These are phyloP conservation scores for Helicoverpa assulta DNA, from an alignment of 2,888 invertebrate species.

Conservation along the genomic window DNA sequence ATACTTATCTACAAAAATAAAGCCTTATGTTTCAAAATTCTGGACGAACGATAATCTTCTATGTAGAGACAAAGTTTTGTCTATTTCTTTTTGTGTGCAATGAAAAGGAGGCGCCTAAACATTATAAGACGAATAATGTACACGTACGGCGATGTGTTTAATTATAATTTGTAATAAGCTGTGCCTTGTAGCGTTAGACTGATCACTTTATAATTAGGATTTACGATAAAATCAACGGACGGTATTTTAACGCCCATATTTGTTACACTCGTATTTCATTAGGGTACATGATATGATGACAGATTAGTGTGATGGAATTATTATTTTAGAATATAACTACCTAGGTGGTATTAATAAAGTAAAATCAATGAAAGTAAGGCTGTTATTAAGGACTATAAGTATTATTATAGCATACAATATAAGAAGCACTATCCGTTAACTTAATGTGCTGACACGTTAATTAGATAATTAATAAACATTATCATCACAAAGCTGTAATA, in stretches of 20 bases:
- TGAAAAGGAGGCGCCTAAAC: conserved; percentile 61
- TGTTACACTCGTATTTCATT: too few relatives aligned
- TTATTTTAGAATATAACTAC: too few relatives aligned
- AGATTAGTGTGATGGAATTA: too few relatives aligned
- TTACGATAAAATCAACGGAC: conserved; percentile 22
- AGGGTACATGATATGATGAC: too few relatives aligned
- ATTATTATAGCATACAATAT: conserved; percentile 43
- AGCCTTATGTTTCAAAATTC: not conserved
- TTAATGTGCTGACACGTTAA: conserved; percentile 30
- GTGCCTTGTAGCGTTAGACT: conserved; percentile 35
- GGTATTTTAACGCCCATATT: not conserved
- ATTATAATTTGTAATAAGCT: conserved; percentile 62
- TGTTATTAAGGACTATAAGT: conserved; percentile 40
- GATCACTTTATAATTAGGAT: conserved; percentile 50
- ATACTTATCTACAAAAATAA: not conserved
- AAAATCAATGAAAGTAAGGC: too few relatives aligned
- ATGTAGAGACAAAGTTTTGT: conserved; percentile 21
- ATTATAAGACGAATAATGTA: conserved; percentile 52
- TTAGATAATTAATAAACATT: conserved; percentile 11
- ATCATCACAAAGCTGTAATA: conserved; percentile 30
- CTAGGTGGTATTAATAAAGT: too few relatives aligned
- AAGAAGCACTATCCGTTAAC: conserved; percentile 10
- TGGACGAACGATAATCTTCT: conserved; percentile 27
- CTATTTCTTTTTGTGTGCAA: conserved; percentile 52
- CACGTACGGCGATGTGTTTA: conserved; percentile 44